These are phyloP conservation scores for Xiphorhynchus erythropygius DNA, from an alignment of 2,797 vertebrate genomes.

Conservation along the genomic window DNA sequence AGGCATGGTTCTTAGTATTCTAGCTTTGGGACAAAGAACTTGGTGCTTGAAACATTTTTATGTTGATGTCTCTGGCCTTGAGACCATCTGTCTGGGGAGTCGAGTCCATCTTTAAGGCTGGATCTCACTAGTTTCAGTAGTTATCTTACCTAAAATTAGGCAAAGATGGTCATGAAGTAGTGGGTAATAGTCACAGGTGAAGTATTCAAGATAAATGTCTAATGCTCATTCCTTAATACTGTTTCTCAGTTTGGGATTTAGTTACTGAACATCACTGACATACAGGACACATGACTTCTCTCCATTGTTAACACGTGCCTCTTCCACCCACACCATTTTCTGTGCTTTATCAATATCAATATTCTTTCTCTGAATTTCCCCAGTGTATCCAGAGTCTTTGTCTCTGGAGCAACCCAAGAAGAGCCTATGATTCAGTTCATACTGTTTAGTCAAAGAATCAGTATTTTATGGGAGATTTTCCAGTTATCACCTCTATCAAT, in stretches of 20 bases:
- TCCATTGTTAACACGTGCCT: not conserved
- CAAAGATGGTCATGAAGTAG: not conserved
- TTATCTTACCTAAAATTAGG: not conserved
- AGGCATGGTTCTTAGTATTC: not conserved
- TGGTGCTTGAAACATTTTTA: not conserved
- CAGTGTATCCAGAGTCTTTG: not conserved
- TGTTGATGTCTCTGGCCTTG: not conserved
- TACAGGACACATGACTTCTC: accelerated
- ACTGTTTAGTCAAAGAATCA: not conserved
- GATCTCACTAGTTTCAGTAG: not conserved
- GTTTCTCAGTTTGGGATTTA: not conserved
- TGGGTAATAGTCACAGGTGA: not conserved
- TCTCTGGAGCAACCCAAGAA: not conserved
- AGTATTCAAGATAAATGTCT: not conserved
- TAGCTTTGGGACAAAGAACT: not conserved
- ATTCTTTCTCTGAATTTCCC: not conserved
- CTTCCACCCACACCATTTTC: not conserved
- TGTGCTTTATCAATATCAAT: not conserved
- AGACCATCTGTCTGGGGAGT: not conserved
- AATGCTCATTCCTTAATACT: not conserved
- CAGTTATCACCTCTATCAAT: not conserved
- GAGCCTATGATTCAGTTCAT: not conserved
- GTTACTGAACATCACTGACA: not conserved
- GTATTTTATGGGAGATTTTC: not conserved
- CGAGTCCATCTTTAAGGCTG: not conserved